Percentiles rank a stretch among this genome's conserved stretches.
phyloP scores from a whole-genome alignment of 2,888 invertebrate genomes.

The Rhyacophila evoluta region DNA sequence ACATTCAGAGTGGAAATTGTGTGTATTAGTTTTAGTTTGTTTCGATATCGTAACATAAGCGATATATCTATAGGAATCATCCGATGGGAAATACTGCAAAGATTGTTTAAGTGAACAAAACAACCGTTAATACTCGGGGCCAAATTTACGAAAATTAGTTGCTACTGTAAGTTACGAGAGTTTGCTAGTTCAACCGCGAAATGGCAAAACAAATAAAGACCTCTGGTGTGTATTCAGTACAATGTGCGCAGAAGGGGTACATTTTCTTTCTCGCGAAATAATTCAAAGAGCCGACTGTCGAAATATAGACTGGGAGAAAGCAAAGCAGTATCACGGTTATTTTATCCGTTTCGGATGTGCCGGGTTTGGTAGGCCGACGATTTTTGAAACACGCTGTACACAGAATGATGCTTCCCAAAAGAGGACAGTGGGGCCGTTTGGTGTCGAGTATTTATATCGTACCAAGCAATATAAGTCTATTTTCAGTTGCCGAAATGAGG shows the following conservation, averaged over 20 bases:
- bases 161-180: neutral
- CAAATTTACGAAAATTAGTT: neutral
- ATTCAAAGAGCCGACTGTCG: neutral
- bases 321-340: neutral
- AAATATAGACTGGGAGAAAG: neutral
- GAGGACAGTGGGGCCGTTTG: neutral
- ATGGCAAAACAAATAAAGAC: slow-evolving; percentile 1
- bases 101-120: neutral
- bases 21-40: no score
- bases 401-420: neutral
- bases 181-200: neutral
- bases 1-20: no score
- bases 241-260: neutral
- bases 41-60: no score
- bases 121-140: neutral
- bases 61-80: no score
- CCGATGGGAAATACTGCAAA: neutral
- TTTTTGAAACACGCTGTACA: neutral
- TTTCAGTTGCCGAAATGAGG: neutral
- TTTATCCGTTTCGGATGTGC: neutral
- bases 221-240: neutral
- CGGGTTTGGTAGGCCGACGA: neutral
- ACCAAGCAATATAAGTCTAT: neutral
- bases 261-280: slow-evolving; percentile 4
- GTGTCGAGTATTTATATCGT: neutral